These are phyloP conservation scores for Procambarus virginalis DNA, from an alignment of 1,140 invertebrate species.

Conservation along the genomic window DNA sequence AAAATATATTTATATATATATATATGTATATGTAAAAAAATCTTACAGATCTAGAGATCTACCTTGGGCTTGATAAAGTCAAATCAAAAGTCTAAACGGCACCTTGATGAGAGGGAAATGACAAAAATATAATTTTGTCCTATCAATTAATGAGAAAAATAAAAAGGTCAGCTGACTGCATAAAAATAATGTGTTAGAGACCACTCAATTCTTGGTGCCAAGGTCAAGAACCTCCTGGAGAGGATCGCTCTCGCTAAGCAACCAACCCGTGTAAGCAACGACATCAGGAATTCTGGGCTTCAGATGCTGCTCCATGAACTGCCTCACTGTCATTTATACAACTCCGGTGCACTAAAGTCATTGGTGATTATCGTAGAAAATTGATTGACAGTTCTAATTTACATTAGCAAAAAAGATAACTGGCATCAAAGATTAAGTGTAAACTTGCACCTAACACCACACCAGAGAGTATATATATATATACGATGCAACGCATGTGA, in stretches of 20 bases:
- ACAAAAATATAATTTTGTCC: constrained; percentile 59
- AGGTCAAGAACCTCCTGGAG: background rate
- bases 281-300: constrained; percentile 34
- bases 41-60: constrained; percentile 58
- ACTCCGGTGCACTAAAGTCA: background rate
- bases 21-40: constrained; percentile 59
- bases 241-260: constrained; percentile 24
- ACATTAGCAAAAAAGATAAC: background rate
- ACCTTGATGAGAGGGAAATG: constrained; percentile 54
- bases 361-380: background rate
- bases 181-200: constrained; percentile 53
- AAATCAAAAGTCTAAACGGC: constrained; percentile 54
- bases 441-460: constrained; percentile 2
- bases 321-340: constrained; percentile 4
- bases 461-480: background rate
- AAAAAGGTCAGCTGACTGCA: constrained; percentile 40
- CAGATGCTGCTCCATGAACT: background rate
- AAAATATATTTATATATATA: constrained; percentile 64
- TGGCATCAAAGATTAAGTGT: background rate
- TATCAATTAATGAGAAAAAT: constrained; percentile 47
- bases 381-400: constrained; percentile 9
- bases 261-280: constrained; percentile 54
- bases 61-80: constrained; percentile 35
- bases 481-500: background rate
- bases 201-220: constrained; percentile 51